Base-by-base conservation (phyloP, 1,140 invertebrate species). In the Listronotus oregonensis region DNA sequence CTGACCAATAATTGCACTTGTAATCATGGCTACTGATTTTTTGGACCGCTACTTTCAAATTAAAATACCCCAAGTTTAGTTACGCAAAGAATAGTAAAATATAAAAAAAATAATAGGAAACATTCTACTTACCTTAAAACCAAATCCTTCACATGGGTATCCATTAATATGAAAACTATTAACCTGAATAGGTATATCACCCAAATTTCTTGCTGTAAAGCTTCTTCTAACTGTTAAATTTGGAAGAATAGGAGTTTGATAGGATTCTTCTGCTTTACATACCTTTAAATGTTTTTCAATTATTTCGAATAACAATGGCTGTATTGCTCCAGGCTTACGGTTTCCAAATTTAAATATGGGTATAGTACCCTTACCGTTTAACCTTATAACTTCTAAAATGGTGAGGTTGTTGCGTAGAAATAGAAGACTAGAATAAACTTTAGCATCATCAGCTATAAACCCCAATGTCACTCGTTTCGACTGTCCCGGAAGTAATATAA, bases 301-400 rank as follows among this genome's bases (percentile, higher is more conserved):
- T 46, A 98, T 85, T 79, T 97, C 93, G 78, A 98, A 96, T 1
- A 90, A 72, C 12, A 96, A 79, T 0, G 91, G 88, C 11, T 86
- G 85, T 10, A 77, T 74, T 0, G 89, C 89, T 6, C 91, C 92
- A 0, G 95, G 90, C 49, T 90, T 89, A 1, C 91, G 87, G 78
- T 94, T 95, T n/a, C 91, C 95, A 74, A 98, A 90, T 73, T 92
- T 91, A 77, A 98, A 91, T 77, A 93, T 87, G 9, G 94, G 93
- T 67, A 87, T 79, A 0, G 91, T 92, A 11, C 94, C 94, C 71
- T 90, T 85, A 0, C 94, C 95, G 49, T 86, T 86, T 31, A 98
- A 75, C 68, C 89, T 86, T 11, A 97, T 80, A 12, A 89, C 86
- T 80, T 99, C 96, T 69, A 98, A 81, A 47, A 95, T 88, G 0